Percentiles rank a stretch among this genome's conserved stretches.
phyloP scores from a whole-genome alignment of 1,140 invertebrate genomes.

The Pomacea maculata region DNA sequence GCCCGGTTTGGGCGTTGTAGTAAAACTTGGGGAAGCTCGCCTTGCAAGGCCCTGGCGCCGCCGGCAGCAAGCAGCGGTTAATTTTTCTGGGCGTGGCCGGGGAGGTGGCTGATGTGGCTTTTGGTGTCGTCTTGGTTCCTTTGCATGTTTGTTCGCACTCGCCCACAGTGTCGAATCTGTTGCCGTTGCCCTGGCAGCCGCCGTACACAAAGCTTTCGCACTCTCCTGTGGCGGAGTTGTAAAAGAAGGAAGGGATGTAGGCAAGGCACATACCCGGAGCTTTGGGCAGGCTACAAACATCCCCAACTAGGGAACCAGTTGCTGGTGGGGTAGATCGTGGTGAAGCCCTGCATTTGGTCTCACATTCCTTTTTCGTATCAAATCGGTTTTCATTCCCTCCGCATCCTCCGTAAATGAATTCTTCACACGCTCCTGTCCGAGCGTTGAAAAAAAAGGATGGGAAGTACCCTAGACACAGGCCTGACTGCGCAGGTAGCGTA shows the following conservation, averaged over 20 bases:
- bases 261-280: constrained; percentile 33
- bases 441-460: constrained; percentile 67
- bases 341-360: constrained; percentile 49
- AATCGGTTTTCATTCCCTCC: constrained; percentile 71
- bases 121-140: constrained; percentile 62
- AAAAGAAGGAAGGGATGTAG: constrained; percentile 62
- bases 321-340: background rate
- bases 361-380: constrained; percentile 63
- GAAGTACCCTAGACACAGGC: constrained; percentile 50
- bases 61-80: constrained; percentile 30
- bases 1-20: constrained; percentile 68
- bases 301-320: no score
- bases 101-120: background rate
- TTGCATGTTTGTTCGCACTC: constrained; percentile 67
- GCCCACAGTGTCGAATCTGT: constrained; percentile 72
- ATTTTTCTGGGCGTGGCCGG: no score
- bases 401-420: constrained; percentile 71
- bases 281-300: constrained; percentile 32
- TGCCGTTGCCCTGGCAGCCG: constrained; percentile 75
- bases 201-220: constrained; percentile 75
- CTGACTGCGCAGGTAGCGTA: constrained; percentile 45
- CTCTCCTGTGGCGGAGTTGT: constrained; percentile 66
- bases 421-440: constrained; percentile 62
- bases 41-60: constrained; percentile 28
- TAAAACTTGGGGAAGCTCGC: constrained; percentile 58